phyloP scores from a whole-genome alignment of 2,113 vertebrate species.

The Passer montanus region DNA sequence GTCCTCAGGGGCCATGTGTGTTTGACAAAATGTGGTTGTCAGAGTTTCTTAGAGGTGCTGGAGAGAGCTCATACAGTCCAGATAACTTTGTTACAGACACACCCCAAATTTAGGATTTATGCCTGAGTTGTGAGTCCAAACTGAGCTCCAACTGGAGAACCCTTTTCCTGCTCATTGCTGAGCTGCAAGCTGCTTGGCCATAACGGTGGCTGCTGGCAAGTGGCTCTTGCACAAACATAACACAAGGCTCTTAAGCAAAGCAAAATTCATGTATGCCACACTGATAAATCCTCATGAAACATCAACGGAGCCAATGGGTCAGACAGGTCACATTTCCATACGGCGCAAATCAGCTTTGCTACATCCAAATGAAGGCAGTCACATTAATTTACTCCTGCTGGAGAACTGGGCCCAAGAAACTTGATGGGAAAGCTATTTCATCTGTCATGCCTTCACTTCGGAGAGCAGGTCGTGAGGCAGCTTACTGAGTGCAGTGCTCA shows the following conservation, averaged over 20 bases:
- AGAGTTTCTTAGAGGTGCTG: background rate
- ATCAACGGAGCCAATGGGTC: fast-evolving
- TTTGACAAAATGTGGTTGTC: background rate
- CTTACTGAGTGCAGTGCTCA: background rate
- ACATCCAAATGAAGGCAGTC: background rate
- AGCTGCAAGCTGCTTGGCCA: background rate
- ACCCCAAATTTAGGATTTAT: background rate
- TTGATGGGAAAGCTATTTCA: background rate
- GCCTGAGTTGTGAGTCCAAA: background rate
- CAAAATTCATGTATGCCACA: background rate
- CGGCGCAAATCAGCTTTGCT: background rate
- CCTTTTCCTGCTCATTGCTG: background rate
- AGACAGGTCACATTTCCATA: background rate
- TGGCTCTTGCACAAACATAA: background rate
- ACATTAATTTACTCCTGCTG: background rate
- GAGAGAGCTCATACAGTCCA: background rate
- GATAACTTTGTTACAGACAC: background rate
- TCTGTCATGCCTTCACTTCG: background rate
- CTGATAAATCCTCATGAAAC: background rate
- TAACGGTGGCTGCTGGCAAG: background rate
- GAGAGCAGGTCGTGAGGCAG: background rate
- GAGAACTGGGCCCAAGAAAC: background rate
- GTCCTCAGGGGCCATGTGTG: background rate
- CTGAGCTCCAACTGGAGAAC: background rate
- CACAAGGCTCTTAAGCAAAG: background rate